Base-by-base conservation (phyloP, 23 tunicate genomes). In the Diplosoma virens region DNA sequence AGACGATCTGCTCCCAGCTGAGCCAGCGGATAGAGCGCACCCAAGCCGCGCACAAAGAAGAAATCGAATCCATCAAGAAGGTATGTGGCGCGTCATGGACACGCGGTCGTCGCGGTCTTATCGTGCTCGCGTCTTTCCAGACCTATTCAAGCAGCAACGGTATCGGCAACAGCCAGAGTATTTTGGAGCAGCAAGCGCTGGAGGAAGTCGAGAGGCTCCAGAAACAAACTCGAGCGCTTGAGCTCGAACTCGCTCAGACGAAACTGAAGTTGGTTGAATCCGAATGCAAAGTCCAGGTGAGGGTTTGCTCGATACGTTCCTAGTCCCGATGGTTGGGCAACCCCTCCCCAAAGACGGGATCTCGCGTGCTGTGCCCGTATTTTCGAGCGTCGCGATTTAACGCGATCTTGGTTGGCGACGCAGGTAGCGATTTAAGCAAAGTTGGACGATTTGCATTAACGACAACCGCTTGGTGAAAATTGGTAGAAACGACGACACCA, bases 211-310 rank as follows among this genome's bases (percentile, higher is more conserved):
- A 76, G 50, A 48, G 58, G 1, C 37, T 82, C 2, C 68, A 45
- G 35, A 48, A 78, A 54, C 96, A 78, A 33, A 84, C 76, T 28
- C 77, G 85, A 46, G 81, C 84, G n/a, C 59, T 90, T n/a, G 97
- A 90, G 37, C 58, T 90, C 7, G 84, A 90, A 79, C 86, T 90
- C 26, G 97, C 97, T 17, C 82, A 79, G 68, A 90, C 97, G 22
- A 90, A 90, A 58, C 80, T 90, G 31, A 70, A 87, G 58, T 79
- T 85, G 6, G 97, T 90, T 3, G 87, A 90, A 50, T 90, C 97
- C 1, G 86, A 90, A 50, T 90, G 97, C 67, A 84, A 75, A 67
- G 87, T 83, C 1, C 96, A 89, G 83, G 94, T 87, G 34, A 56
- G 61, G 16, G 64, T 56, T 6, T n/a, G 25, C 64, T 56, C 20